Base-by-base conservation (phyloP, 2,888 invertebrate genomes). In the Cheilosia impressa region DNA sequence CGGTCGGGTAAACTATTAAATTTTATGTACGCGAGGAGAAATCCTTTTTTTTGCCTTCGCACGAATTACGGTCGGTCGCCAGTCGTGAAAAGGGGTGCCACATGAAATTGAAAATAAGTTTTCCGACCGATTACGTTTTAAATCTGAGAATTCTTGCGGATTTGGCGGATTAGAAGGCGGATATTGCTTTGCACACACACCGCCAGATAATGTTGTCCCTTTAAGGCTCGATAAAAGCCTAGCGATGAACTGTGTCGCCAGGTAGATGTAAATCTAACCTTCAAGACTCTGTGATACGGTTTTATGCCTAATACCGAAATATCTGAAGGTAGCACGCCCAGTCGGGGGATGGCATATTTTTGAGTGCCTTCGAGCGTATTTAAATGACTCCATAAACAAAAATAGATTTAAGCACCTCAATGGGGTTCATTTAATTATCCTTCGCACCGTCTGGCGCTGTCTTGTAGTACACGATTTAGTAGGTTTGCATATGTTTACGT, bases 61-160 rank as follows among this genome's bases (percentile, higher is more conserved):
- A 15, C 45, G 47, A 47, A 66, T 76, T 57, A 76, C 58, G n/a
- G 45, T 17, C 62, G 24, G 24, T 52, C 50, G 57, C 24, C 13
- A 13, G 47, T 52, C 41, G n/a, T 13, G 55, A 63, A 53, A 58
- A 58, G n/a, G 31, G 55, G 53, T n/a, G 22, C 22, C 10, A n/a
- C 47, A 50, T 17, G 31, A 78, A 78, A 71, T 78, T 78, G 63
- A 78, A 78, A 78, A 57, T 71, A 63, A 71, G 78, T 78, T 62
- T 63, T 57, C 38, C n/a, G 47, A 22, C n/a, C 69, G 77, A 69
- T 77, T 69, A 63, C 68, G 55, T 53, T 69, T 60, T 47, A 69
- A 77, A 77, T 77, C 55, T 53, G 34, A 5, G 69, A 41, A 78
- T 34, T 78, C 69, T 57, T 63, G 38, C 53, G 55, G 77, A 58